Conservation (phyloP, 1,140 invertebrate genomes). For the Drosophila arizonae region DNA sequence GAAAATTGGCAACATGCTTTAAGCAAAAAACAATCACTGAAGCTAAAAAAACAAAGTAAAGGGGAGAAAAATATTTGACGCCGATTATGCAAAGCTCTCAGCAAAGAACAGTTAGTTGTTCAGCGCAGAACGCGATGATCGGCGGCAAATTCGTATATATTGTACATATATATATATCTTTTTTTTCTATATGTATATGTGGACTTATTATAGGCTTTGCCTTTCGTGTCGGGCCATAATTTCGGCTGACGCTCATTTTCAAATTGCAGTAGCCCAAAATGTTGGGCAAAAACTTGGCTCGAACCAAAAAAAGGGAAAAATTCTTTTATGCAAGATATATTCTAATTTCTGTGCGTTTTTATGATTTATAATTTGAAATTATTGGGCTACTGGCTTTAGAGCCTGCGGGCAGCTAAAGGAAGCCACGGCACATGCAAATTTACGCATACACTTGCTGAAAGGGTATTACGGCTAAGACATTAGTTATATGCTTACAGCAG, state of each 20-base stretch:
- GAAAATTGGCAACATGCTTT: constrained; percentile 31
- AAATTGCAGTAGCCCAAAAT: constrained; percentile 70
- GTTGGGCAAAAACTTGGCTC: constrained; percentile 12
- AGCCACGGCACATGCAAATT: constrained; percentile 60
- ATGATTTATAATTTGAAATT: constrained; percentile 76
- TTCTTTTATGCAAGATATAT: constrained; percentile 51
- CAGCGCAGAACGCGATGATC: constrained; percentile 54
- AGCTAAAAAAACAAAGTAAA: background rate
- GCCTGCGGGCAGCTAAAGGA: constrained; percentile 28
- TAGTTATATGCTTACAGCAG: no score
- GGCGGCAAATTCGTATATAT: constrained; percentile 18
- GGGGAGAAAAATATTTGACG: constrained; percentile 26
- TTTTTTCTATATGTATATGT: background rate
- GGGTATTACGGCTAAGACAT: background rate
- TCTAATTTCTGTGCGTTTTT: constrained; percentile 67
- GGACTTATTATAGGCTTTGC: constrained; percentile 17
- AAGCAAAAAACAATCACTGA: background rate
- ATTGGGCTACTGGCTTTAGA: constrained; percentile 74
- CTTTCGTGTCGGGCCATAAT: constrained; percentile 64
- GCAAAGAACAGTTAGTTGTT: constrained; percentile 66
- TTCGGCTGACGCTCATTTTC: constrained; percentile 40
- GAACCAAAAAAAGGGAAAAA: constrained; percentile 31
- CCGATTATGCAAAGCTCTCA: constrained; percentile 61
- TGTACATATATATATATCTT: background rate
- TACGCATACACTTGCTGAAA: constrained; percentile 3